phyloP scores from a whole-genome alignment of 2,888 invertebrate genomes.

The Drosophila paracracens region DNA sequence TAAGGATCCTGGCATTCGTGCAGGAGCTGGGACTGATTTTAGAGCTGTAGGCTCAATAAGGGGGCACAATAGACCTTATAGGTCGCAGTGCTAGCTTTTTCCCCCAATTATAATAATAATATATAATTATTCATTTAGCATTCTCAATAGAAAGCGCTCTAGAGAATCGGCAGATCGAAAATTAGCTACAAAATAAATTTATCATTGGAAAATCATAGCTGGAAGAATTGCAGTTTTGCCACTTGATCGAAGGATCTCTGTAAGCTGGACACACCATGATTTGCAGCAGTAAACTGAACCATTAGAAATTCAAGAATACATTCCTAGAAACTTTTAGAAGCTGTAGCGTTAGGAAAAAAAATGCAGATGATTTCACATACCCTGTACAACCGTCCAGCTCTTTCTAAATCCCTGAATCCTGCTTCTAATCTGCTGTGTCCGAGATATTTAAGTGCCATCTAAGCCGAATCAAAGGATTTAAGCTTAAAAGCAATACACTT shows the following conservation, averaged over 20 bases:
- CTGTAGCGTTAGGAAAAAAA: neutral
- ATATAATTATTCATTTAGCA: too few relatives aligned
- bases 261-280: neutral
- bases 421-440: neutral
- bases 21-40: too few relatives aligned
- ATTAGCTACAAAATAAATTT: too few relatives aligned
- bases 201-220: neutral
- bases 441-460: neutral
- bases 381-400: too few relatives aligned
- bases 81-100: too few relatives aligned
- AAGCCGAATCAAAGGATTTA: neutral
- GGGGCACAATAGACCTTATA: too few relatives aligned
- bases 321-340: neutral
- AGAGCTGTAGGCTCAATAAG: too few relatives aligned
- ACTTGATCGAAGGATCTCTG: neutral
- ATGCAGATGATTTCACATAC: neutral
- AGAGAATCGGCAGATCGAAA: too few relatives aligned
- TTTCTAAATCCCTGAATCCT: neutral
- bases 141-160: neutral
- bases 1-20: too few relatives aligned
- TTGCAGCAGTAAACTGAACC: neutral
- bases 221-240: neutral
- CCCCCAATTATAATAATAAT: too few relatives aligned
- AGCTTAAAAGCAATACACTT: neutral
- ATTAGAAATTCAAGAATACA: rapidly evolving